Evolutionary conservation across 1,140 invertebrate genomes (phyloP), one percentile per base, ranked within the genome.

Genomic region (Aricia agestis): DNA sequence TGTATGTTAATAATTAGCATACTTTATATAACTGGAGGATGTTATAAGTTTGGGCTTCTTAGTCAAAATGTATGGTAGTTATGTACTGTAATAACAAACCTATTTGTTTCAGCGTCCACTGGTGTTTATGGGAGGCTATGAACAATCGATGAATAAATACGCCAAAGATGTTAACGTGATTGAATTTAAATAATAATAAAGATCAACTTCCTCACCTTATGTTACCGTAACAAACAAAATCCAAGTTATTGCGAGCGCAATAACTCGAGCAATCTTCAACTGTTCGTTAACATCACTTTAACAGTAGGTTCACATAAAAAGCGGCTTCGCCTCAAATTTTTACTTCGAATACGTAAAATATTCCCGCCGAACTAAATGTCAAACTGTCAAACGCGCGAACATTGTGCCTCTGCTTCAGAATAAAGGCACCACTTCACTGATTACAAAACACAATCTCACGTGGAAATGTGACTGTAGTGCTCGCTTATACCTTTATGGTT

Each of bases 381-480:
- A 91, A 89, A 91, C 80, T 86, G 83, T 89, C 85, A 87, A 85
- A 87, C 83, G 82, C 84, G 86, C 80, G 81, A 77, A 85, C 87
- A 89, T 91, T 82, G 85, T 81, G 83, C 84, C 79, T 84, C 75
- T 83, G 80, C 76, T 82, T 79, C 80, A 81, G 83, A 82, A 85
- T 86, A 86, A 83, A 88, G 86, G 82, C 86, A 82, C 82, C 86
- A 91, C 85, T 88, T 86, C 80, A 91, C 88, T 91, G 88, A 91
- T 90, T 91, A 91, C 88, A 88, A 88, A 91, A 90, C 82, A 87
- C 82, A 84, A 82, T 82, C 88, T 90, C 88, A 90, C 88, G 88
- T 91, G 88, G 85, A 86, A 84, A 85, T 85, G 77, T 78, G 84
- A 83, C 86, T 85, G 77, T 80, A 80, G 79, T 76, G 79, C 65